A percentile compares a stretch with the other conserved stretches of the same genome.
Evolutionary conservation across 2,888 invertebrate genomes (phyloP).

Genomic region (Mesorhabditis spiculigera): DNA sequence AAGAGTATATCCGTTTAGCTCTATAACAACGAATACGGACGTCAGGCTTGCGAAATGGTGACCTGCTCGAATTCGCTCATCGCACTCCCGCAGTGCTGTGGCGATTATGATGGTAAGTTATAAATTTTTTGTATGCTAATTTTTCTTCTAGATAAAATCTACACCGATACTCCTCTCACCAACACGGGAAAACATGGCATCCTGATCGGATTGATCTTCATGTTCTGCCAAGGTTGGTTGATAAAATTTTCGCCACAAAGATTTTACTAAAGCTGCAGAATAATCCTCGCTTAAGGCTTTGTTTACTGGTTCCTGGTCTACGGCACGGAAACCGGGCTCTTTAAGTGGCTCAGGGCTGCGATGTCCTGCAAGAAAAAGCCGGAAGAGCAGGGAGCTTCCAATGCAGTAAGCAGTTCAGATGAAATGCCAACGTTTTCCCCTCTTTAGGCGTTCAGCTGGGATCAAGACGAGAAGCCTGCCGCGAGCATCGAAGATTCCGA

Average conservation of each 20-base stretch:
- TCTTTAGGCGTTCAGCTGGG: constrained; percentile 8
- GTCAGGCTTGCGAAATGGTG: constrained; percentile 35
- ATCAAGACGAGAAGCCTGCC: constrained; percentile 8
- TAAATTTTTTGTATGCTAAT: not conserved
- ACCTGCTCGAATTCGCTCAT: constrained; percentile 30
- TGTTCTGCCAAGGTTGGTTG: constrained; percentile 27
- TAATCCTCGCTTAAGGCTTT: constrained; percentile 17
- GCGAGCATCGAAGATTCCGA: constrained; percentile 38
- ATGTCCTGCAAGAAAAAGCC: constrained; percentile 12
- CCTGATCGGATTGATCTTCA: constrained; percentile 33
- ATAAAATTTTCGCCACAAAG: not conserved
- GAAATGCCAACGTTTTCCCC: not conserved
- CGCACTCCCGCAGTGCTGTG: constrained; percentile 27
- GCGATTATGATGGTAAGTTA: constrained; percentile 13
- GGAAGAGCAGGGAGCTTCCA: not conserved
- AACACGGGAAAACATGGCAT: constrained; percentile 33
- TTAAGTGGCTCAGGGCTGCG: constrained; percentile 3
- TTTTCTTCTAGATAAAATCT: constrained; percentile 15
- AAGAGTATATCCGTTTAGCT: constrained; percentile 14
- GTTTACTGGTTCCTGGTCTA: constrained; percentile 33
- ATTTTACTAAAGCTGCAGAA: no score
- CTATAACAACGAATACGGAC: constrained; percentile 43
- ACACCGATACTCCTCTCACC: constrained; percentile 30
- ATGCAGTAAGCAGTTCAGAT: not conserved
- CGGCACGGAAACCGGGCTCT: constrained; percentile 19